phyloP scores from a whole-genome alignment of 2,888 invertebrate species.

The Dryococelus australis region DNA sequence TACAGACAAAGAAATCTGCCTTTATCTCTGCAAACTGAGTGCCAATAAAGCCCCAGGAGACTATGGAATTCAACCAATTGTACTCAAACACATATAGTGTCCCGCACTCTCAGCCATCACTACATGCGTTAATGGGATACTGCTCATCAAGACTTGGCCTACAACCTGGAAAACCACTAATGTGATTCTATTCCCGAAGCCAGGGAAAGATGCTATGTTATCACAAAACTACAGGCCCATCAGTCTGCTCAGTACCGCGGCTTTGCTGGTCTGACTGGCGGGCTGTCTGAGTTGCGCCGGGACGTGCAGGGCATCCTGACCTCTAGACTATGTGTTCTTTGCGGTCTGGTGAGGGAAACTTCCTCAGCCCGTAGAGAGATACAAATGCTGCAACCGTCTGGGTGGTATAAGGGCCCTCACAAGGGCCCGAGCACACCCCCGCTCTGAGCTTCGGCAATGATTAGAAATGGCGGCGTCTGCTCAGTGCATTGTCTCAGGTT shows the following conservation, averaged over 20 bases:
- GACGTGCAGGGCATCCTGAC: too few species aligned
- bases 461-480: too few species aligned
- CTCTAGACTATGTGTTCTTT: too few species aligned
- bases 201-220: constrained; percentile 40
- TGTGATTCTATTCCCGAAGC: constrained; percentile 47
- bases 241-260: constrained; percentile 48
- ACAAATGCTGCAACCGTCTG: too few species aligned
- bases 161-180: constrained; percentile 47
- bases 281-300: too few species aligned
- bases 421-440: too few species aligned
- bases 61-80: constrained; percentile 36
- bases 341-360: too few species aligned
- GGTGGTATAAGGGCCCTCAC: too few species aligned
- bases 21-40: background rate
- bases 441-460: too few species aligned
- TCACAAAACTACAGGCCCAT: constrained; percentile 49
- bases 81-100: constrained; percentile 44
- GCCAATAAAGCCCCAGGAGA: constrained; percentile 11
- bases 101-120: constrained; percentile 37
- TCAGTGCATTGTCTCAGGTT: constrained; percentile 49
- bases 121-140: background rate
- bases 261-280: too few species aligned
- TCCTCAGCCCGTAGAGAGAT: too few species aligned
- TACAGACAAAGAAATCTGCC: background rate
- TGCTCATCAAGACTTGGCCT: background rate